Base-by-base conservation (phyloP, 1,140 invertebrate genomes). In the Dreissena polymorpha region DNA sequence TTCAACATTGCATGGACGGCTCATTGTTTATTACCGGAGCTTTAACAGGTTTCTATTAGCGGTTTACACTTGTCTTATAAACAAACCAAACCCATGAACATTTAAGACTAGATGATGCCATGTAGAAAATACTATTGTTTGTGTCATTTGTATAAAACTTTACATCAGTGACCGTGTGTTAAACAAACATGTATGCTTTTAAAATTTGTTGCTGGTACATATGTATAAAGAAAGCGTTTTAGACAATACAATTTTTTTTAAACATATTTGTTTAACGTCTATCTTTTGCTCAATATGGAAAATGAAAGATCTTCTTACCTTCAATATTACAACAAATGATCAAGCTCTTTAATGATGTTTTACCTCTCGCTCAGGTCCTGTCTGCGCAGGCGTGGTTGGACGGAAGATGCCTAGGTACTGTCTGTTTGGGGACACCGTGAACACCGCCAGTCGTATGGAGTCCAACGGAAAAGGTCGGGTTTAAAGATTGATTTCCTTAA, bases 371-470 rank as follows among this genome's bases (percentile, higher is more conserved):
- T 6, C 53, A 73, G 71, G 71, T 8, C 53, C 71, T 60, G 71
- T 73, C 14, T 76, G 57, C 16, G 63, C 73, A 0, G 73, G 73
- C 49, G 73, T 76, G 8, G 73, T 76, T 2, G 73, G 73, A 2
- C n/a, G 57, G 29, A 76, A 76, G 39, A 76, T 76, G 73, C 73
- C 73, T 0, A 55, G 73, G n/a, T 76, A 76, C 27, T 76, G 73
- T 57, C 39, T 76, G 14, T 76, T 76, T 76, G 73, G 73, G 16
- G 73, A 76, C n/a, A 76, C 73, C 3, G 73, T 76, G 5, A 76
- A 76, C 23, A 76, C 73, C 29, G 73, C 73, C 18, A 76, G 73
- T 25, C 51, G 71, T 5, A 73, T 73, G 71, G 71, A 73, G n/a
- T 73, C 71, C 16, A 57, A 55, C 10, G 71, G 71, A 73, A 50